These are phyloP conservation scores for Andrena trimmerana DNA, from an alignment of 2,888 invertebrate species.

Conservation along the genomic window DNA sequence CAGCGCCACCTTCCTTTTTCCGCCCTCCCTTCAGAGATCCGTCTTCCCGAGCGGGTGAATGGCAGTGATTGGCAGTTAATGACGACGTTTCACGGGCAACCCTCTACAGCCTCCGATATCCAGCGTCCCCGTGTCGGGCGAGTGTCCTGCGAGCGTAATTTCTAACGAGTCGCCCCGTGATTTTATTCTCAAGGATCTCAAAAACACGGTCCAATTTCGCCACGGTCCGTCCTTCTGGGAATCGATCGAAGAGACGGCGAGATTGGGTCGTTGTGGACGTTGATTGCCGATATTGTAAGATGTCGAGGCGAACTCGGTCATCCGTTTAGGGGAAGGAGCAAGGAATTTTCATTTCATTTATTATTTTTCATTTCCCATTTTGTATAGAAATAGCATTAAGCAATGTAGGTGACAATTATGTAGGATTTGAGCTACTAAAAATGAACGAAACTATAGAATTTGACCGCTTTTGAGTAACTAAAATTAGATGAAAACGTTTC, in stretches of 20 bases:
- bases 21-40: constrained; percentile 45
- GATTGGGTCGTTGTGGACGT: constrained; percentile 28
- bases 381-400: background rate
- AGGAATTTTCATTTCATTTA: background rate
- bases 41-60: constrained; percentile 72
- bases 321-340: background rate
- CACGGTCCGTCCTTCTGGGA: constrained; percentile 25
- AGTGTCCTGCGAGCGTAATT: constrained; percentile 66
- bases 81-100: constrained; percentile 77
- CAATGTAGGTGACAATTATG: too few relatives aligned
- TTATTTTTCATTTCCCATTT: background rate
- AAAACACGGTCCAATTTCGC: constrained; percentile 52
- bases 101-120: constrained; percentile 70
- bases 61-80: constrained; percentile 82
- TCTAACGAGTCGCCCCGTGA: constrained; percentile 65
- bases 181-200: constrained; percentile 70
- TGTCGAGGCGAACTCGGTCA: background rate
- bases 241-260: constrained; percentile 37
- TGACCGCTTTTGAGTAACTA: too few relatives aligned
- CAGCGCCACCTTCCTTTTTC: constrained; percentile 49
- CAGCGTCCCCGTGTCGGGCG: constrained; percentile 52
- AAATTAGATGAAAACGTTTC: too few relatives aligned
- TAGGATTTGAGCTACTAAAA: too few relatives aligned
- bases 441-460: too few relatives aligned
- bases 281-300: constrained; percentile 46